phyloP scores from a whole-genome alignment of 2,888 invertebrate genomes.

The Hermodice carunculata region DNA sequence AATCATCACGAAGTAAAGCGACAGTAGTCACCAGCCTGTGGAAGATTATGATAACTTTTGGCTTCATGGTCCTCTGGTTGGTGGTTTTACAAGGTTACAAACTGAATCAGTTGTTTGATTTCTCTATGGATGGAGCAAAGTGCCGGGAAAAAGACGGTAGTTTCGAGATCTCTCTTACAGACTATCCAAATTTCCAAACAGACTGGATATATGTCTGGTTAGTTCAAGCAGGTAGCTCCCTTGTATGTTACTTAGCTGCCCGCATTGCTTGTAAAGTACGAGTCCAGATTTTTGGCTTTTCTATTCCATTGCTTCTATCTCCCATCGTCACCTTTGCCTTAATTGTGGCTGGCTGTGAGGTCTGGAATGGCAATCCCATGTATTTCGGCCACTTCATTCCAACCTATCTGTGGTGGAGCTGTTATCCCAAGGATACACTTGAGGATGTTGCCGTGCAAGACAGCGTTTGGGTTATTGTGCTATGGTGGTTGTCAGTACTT shows the following conservation, averaged over 20 bases:
- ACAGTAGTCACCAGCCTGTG: slow-evolving; percentile 91
- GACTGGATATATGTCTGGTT: slow-evolving; percentile 24
- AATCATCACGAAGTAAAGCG: slow-evolving; percentile 86
- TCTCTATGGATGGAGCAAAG: too few relatives aligned
- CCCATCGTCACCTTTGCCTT: slow-evolving; percentile 13
- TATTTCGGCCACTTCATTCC: too few relatives aligned
- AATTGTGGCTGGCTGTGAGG: slow-evolving; percentile 22
- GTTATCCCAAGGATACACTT: slow-evolving; percentile 80
- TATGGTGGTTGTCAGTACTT: slow-evolving; percentile 91
- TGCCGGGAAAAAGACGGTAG: too few relatives aligned
- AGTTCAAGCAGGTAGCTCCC: slow-evolving; percentile 86
- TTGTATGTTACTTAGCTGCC: slow-evolving; percentile 91
- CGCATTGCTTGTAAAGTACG: slow-evolving; percentile 74
- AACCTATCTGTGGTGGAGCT: slow-evolving; percentile 91
- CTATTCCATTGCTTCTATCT: slow-evolving; percentile 25
- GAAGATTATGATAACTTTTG: slow-evolving; percentile 87
- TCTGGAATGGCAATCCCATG: slow-evolving; percentile 9
- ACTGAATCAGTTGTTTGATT: slow-evolving; percentile 67
- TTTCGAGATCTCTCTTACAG: too few relatives aligned
- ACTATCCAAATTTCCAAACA: too few relatives aligned
- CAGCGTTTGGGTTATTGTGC: slow-evolving; percentile 17
- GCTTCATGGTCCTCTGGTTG: slow-evolving; percentile 76
- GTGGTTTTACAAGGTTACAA: too few relatives aligned
- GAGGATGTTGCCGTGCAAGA: slow-evolving; percentile 1
- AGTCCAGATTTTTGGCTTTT: slow-evolving; percentile 12